These are phyloP conservation scores for Arvicanthis niloticus DNA, from an alignment of 2,113 vertebrate species.

Conservation along the genomic window DNA sequence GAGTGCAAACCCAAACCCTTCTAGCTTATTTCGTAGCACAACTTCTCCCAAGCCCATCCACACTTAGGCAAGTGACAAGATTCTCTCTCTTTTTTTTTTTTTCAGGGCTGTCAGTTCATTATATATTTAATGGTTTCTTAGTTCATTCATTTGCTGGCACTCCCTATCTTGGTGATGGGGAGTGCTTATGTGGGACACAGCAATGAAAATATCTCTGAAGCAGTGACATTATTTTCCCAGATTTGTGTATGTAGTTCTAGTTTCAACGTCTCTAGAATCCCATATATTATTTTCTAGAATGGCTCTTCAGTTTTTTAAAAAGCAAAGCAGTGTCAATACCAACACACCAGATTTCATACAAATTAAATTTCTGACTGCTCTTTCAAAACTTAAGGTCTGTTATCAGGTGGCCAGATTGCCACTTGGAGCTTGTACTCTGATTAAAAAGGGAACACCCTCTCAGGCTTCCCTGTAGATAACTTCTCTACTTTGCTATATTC, in stretches of 20 bases:
- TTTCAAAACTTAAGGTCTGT: slow-evolving; percentile 5
- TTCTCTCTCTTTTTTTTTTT: background rate
- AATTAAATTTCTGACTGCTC: background rate
- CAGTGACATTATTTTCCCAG: background rate
- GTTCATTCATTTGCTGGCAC: background rate
- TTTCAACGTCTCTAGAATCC: background rate
- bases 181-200: background rate
- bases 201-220: background rate
- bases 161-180: background rate
- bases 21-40: background rate
- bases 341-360: slow-evolving; percentile 52
- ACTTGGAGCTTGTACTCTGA: slow-evolving; percentile 3
- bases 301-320: slow-evolving; percentile 7
- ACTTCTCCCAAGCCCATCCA: no score
- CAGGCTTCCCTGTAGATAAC: background rate
- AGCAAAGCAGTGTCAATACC: slow-evolving; percentile 6
- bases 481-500: background rate
- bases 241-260: background rate
- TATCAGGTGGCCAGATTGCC: background rate
- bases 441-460: background rate
- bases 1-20: background rate
- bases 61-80: background rate
- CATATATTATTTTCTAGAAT: background rate
- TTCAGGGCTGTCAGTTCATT: background rate
- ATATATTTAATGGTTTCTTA: background rate